phyloP scores from a whole-genome alignment of 2,888 invertebrate genomes.

The Thecophora atra region DNA sequence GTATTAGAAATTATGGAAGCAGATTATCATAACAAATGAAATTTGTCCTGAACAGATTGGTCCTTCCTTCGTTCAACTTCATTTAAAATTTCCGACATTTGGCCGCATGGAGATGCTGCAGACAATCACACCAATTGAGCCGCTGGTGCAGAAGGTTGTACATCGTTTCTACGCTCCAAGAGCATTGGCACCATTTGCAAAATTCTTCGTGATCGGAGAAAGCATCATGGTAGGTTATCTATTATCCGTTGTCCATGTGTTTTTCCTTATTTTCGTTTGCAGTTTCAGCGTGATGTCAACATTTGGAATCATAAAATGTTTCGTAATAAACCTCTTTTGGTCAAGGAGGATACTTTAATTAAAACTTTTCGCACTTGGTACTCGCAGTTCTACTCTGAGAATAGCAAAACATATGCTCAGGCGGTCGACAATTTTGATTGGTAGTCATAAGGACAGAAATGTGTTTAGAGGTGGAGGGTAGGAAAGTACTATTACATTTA shows the following conservation, averaged over 20 bases:
- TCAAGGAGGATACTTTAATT: constrained; percentile 78
- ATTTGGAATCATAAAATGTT: constrained; percentile 90
- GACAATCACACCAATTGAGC: constrained; percentile 81
- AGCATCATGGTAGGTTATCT: constrained; percentile 71
- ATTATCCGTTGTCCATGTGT: too few relatives aligned
- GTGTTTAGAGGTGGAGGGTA: neutral
- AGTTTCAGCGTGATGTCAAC: constrained; percentile 85
- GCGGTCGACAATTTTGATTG: constrained; percentile 54
- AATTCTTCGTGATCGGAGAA: constrained; percentile 75
- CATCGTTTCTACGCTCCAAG: constrained; percentile 79
- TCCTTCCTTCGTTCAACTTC: constrained; percentile 80
- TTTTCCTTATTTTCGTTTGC: constrained; percentile 55
- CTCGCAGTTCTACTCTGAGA: constrained; percentile 82
- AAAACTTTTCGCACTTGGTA: constrained; percentile 83
- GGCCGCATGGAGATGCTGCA: constrained; percentile 76
- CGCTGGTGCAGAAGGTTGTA: constrained; percentile 78
- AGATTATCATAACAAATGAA: neutral
- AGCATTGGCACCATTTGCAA: constrained; percentile 72
- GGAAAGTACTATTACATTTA: neutral
- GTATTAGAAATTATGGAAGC: neutral
- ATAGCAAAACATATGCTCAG: constrained; percentile 70
- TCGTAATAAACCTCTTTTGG: constrained; percentile 75
- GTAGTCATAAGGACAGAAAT: constrained; percentile 42
- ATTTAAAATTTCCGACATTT: constrained; percentile 69
- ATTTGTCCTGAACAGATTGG: constrained; percentile 69